These are phyloP conservation scores for Macrosteles quadrilineatus DNA, from an alignment of 1,140 invertebrate genomes.

Conservation along the genomic window DNA sequence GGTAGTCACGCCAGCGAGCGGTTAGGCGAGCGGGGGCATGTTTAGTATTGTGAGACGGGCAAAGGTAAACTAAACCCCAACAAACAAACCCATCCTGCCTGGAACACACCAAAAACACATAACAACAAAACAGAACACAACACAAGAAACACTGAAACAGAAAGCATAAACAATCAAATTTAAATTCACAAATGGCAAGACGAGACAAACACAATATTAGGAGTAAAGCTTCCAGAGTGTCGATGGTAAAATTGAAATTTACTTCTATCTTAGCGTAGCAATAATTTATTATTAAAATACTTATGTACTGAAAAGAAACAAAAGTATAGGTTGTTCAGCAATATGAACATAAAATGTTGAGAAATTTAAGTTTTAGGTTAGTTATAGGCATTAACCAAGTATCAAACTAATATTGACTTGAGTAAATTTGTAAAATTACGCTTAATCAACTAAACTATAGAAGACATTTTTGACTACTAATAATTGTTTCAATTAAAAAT, in stretches of 20 bases:
- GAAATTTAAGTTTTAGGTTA: too few relatives aligned
- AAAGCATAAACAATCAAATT: slow-evolving; percentile 17
- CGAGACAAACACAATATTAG: background rate
- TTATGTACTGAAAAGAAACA: too few relatives aligned
- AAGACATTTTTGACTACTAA: too few relatives aligned
- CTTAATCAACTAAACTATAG: too few relatives aligned
- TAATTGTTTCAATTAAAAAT: too few relatives aligned
- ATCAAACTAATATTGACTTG: too few relatives aligned
- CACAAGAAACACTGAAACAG: slow-evolving; percentile 10
- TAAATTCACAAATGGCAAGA: background rate
- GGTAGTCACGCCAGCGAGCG: slow-evolving; percentile 3
- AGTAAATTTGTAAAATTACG: too few relatives aligned
- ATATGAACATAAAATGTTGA: too few relatives aligned
- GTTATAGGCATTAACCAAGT: too few relatives aligned
- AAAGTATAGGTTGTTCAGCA: too few relatives aligned
- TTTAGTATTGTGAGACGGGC: slow-evolving; percentile 17
- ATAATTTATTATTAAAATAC: too few relatives aligned
- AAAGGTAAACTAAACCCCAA: slow-evolving; percentile 18
- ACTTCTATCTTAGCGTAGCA: too few relatives aligned
- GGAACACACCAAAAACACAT: slow-evolving; percentile 25
- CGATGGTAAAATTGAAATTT: background rate
- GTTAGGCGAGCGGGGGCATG: slow-evolving; percentile 11
- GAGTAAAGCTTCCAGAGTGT: background rate
- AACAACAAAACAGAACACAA: slow-evolving; percentile 25
- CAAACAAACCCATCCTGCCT: slow-evolving; percentile 3